These are phyloP conservation scores for Enteromius viviparus DNA, from an alignment of 2,797 vertebrate genomes.

Conservation along the genomic window DNA sequence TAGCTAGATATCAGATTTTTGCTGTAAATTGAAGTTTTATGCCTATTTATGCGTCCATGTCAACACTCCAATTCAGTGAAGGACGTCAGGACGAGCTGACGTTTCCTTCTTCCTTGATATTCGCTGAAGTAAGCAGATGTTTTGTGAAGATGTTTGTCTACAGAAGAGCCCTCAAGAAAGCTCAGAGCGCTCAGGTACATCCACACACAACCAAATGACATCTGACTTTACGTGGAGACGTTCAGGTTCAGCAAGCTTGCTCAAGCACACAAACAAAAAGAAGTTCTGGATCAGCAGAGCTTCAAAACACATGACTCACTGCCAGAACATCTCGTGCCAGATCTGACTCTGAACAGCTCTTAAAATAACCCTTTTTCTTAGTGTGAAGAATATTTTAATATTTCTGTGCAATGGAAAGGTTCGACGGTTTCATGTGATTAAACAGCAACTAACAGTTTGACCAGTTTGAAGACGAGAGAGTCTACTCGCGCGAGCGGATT, in stretches of 20 bases:
- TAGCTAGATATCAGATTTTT: neutral
- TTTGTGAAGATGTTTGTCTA: slow-evolving; percentile 24
- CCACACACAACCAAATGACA: slow-evolving; percentile 21
- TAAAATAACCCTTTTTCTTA: neutral
- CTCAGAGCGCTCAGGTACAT: slow-evolving; percentile 31
- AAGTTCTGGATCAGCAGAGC: slow-evolving; percentile 34
- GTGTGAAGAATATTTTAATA: neutral
- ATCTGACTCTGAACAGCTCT: neutral
- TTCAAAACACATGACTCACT: neutral
- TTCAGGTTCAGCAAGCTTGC: slow-evolving; percentile 7
- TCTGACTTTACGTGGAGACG: slow-evolving; percentile 5
- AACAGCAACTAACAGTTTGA: neutral
- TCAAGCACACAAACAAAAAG: neutral
- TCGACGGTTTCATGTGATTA: neutral
- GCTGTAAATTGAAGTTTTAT: neutral
- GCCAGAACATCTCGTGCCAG: neutral
- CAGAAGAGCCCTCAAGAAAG: slow-evolving; percentile 40
- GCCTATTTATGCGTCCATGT: neutral
- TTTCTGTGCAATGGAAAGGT: no score
- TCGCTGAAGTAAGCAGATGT: slow-evolving; percentile 29
- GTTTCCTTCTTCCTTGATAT: neutral
- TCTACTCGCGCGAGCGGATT: no score
- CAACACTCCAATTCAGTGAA: neutral
- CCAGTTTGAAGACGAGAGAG: neutral
- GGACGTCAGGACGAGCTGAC: neutral